Evolutionary conservation across 2,797 vertebrate genomes (phyloP).

Genomic region (Perodicticus potto): DNA sequence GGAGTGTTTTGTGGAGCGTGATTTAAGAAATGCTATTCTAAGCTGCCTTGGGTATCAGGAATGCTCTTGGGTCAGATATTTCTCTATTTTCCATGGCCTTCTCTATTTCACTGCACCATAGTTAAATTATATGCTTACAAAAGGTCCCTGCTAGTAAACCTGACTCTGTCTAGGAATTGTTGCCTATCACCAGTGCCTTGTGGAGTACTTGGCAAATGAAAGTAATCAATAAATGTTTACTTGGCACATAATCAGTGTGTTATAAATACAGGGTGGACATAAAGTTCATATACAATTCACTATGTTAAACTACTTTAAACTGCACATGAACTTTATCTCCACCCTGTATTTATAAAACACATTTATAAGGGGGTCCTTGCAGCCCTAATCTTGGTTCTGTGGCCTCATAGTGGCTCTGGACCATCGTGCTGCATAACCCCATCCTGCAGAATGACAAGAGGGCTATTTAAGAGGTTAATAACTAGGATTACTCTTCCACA

Average conservation of each 20-base stretch:
- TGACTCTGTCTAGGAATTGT: not conserved
- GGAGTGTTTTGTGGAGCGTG: not conserved
- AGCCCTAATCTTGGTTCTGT: not conserved
- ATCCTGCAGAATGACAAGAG: not conserved
- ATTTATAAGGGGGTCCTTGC: no score
- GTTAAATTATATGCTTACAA: not conserved
- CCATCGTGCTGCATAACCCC: rapidly evolving
- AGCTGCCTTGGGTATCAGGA: not conserved
- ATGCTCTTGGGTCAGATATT: not conserved
- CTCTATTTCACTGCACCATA: not conserved
- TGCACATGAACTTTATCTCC: no score
- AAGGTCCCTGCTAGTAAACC: not conserved
- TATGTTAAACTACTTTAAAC: no score
- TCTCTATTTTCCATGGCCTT: not conserved
- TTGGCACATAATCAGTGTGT: not conserved
- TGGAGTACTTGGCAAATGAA: not conserved
- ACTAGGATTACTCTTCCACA: not conserved
- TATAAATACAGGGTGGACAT: not conserved
- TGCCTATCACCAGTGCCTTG: not conserved
- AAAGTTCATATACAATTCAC: no score
- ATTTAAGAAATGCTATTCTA: not conserved
- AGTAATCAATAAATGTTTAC: not conserved
- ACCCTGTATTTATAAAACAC: no score
- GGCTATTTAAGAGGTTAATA: not conserved
- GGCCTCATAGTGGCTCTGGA: not conserved